Evolutionary conservation across 2,797 vertebrate species (phyloP), one percentile per base, ranked within the genome.

Genomic region (Luscinia luscinia): DNA sequence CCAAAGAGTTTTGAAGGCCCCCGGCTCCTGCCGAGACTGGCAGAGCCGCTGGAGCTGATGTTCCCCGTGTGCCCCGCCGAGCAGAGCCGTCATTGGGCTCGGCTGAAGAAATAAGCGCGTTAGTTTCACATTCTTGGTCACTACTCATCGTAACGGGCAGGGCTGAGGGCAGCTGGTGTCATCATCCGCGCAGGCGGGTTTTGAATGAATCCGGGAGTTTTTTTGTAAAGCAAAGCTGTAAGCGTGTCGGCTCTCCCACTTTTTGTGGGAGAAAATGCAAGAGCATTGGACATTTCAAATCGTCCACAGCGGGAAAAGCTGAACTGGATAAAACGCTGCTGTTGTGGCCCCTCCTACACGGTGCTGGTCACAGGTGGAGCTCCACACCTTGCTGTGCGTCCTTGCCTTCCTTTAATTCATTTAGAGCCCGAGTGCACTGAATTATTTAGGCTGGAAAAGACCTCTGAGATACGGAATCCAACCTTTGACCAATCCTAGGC

Each of bases 261-360:
- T 15, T 52, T 52, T 7, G 0, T 2, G 34, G 17, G 26, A 24
- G 30, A 72, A 74, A 75, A 61, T 6, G 3, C 2, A 4, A 4
- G 23, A 15, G 6, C 1, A 2, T 11, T 7, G 34, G 9, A 15
- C 4, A 0, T 57, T 77, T 64, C 24, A 11, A 20, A 22, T 15
- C 9, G 5, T 0, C 0, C 2, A 4, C 48, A 11, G 46, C 0
- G 15, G 43, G 51, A 62, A 66, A n/a, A 5, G 22, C 43, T 17
- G 12, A 30, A 17, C 3, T 9, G 26, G 5, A 16, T 36, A 15
- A 26, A 41, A 12, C 0, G 3, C 4, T 17, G n/a, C n/a, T 52
- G n/a, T 24, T n/a, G n/a, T 11, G 38, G 27, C 12, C 23, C 7
- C 20, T 40, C n/a, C 10, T 46, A 6, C 72, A 28, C 11, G 6